Evolutionary conservation across 1,140 invertebrate genomes (phyloP).

Genomic region (Drosophila micromelanica): DNA sequence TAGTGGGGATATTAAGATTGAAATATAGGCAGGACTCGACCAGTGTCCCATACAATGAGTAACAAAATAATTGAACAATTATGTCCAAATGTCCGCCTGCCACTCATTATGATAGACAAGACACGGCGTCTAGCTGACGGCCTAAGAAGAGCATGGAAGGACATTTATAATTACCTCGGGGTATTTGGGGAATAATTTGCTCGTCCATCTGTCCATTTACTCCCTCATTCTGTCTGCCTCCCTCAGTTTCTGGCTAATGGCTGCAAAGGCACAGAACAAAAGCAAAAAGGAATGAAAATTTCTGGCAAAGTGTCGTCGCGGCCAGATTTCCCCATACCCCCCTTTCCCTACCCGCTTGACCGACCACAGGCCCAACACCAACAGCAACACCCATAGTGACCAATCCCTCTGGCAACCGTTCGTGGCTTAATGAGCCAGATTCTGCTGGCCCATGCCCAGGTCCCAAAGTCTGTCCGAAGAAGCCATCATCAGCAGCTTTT

Average conservation of each 20-base stretch:
- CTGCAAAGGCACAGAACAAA: conserved; percentile 30
- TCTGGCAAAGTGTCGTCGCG: conserved; percentile 47
- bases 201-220: conserved; percentile 53
- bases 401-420: conserved; percentile 22
- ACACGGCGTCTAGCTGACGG: conserved; percentile 55
- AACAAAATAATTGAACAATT: conserved; percentile 84
- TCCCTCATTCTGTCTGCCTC: neutral
- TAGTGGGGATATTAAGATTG: neutral
- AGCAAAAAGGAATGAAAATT: conserved; percentile 18
- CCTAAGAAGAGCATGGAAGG: conserved; percentile 58
- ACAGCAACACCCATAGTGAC: conserved; percentile 60
- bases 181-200: conserved; percentile 81
- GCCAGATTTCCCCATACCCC: conserved; percentile 53
- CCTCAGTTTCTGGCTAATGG: conserved; percentile 54
- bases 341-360: neutral
- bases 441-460: conserved; percentile 50
- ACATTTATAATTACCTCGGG: conserved; percentile 84
- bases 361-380: conserved; percentile 46
- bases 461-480: conserved; percentile 39
- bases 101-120: conserved; percentile 84
- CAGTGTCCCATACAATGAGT: conserved; percentile 59
- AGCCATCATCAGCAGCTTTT: conserved; percentile 82
- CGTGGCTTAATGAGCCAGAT: conserved; percentile 74
- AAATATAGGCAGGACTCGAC: conserved; percentile 8
- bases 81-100: conserved; percentile 83